These are phyloP conservation scores for Aepyceros melampus DNA, from an alignment of 2,113 vertebrate genomes.

Conservation along the genomic window DNA sequence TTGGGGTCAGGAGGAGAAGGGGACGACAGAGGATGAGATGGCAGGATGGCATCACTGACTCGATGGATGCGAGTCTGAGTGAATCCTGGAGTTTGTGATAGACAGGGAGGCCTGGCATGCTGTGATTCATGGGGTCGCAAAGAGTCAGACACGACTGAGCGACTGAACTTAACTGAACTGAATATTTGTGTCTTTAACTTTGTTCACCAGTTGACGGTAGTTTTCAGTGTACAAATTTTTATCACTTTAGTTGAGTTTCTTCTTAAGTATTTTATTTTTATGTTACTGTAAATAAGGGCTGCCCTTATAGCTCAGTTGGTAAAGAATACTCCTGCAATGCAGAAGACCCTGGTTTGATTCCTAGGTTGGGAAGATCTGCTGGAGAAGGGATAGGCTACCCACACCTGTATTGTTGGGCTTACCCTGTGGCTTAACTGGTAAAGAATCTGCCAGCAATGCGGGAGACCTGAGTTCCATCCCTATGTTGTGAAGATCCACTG, in stretches of 20 bases:
- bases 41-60: too few relatives aligned
- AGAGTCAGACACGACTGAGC: too few relatives aligned
- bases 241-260: background rate
- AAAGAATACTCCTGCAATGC: background rate
- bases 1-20: too few relatives aligned
- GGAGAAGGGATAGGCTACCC: background rate
- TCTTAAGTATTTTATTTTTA: background rate
- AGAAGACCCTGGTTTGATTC: background rate
- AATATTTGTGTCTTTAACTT: too few relatives aligned
- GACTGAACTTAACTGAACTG: too few relatives aligned
- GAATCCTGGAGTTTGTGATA: too few relatives aligned
- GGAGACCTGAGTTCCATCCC: background rate
- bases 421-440: background rate
- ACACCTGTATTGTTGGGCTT: background rate
- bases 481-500: background rate
- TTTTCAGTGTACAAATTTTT: background rate
- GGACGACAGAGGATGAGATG: too few relatives aligned
- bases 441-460: fast-evolving
- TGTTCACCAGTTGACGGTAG: background rate
- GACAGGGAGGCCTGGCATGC: too few relatives aligned
- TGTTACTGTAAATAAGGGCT: background rate
- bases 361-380: background rate
- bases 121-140: too few relatives aligned
- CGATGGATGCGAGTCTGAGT: too few relatives aligned
- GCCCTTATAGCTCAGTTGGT: background rate